These are phyloP conservation scores for Tenthredo mesomela DNA, from an alignment of 2,888 invertebrate genomes.

Conservation along the genomic window DNA sequence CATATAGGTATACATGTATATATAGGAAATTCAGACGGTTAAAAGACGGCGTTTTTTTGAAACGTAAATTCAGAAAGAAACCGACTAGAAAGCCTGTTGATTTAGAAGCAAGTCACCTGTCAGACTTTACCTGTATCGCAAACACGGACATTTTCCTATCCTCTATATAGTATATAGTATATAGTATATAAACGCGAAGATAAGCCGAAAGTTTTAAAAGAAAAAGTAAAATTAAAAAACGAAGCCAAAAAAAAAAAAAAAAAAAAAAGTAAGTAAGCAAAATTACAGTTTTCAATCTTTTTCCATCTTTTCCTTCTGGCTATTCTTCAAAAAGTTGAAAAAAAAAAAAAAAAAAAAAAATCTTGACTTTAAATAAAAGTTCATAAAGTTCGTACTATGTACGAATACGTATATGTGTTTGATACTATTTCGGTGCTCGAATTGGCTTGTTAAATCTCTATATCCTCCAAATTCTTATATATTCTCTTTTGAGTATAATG, in stretches of 20 bases:
- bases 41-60: neutral
- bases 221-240: neutral
- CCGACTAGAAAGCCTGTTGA: conserved; percentile 51
- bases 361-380: neutral
- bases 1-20: neutral
- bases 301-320: neutral
- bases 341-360: too few relatives aligned
- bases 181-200: neutral
- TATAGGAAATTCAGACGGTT: neutral
- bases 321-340: too few relatives aligned
- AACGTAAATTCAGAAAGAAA: conserved; percentile 33
- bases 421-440: neutral
- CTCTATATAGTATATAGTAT: neutral
- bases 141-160: conserved; percentile 42
- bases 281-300: neutral
- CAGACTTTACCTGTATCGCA: conserved; percentile 53
- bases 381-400: too few relatives aligned
- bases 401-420: too few relatives aligned
- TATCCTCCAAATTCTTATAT: neutral
- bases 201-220: neutral
- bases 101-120: conserved; percentile 55
- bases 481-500: neutral
- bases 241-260: too few relatives aligned
- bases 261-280: neutral
- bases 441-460: neutral